Conservation (phyloP, 2,888 invertebrate genomes). For the Drosophila ustulata region DNA sequence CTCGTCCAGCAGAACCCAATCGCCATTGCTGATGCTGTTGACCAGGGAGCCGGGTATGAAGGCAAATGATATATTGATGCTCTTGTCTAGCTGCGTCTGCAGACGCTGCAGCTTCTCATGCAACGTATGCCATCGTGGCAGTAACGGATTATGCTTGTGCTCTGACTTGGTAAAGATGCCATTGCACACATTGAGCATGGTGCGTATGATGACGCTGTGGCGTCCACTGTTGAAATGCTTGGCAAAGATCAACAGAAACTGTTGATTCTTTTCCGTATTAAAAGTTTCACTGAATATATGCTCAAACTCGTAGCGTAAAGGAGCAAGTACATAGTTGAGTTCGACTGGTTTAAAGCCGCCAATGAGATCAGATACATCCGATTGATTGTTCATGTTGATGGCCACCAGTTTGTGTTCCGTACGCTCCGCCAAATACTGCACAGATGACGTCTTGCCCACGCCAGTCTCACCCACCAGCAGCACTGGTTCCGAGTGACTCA, state of each 20-base stretch:
- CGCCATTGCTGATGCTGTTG: constrained; percentile 94
- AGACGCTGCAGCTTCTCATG: constrained; percentile 90
- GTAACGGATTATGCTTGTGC: constrained; percentile 64
- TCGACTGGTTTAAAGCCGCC: constrained; percentile 99
- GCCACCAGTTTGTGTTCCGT: constrained; percentile 94
- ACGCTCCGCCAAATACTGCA: constrained; percentile 95
- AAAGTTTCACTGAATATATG: constrained; percentile 92
- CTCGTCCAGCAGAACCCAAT: constrained; percentile 99
- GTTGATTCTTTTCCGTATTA: constrained; percentile 90
- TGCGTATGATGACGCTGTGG: constrained; percentile 89
- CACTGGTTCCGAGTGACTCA: constrained; percentile 94
- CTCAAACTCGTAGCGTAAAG: constrained; percentile 94
- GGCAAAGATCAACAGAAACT: constrained; percentile 93
- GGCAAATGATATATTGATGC: constrained; percentile 88
- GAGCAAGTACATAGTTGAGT: constrained; percentile 91
- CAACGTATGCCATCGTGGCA: constrained; percentile 89
- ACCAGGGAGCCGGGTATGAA: constrained; percentile 98
- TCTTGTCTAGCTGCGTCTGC: constrained; percentile 89
- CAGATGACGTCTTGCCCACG: constrained; percentile 97
- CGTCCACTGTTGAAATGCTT: constrained; percentile 90
- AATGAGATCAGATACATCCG: constrained; percentile 97
- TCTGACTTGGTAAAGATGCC: constrained; percentile 78
- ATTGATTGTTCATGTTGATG: constrained; percentile 99
- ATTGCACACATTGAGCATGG: constrained; percentile 90
- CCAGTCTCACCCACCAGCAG: constrained; percentile 99